Percentiles rank a stretch among this genome's conserved stretches.
phyloP scores from a whole-genome alignment of 2,888 invertebrate genomes.

The Petrophora chlorosata region DNA sequence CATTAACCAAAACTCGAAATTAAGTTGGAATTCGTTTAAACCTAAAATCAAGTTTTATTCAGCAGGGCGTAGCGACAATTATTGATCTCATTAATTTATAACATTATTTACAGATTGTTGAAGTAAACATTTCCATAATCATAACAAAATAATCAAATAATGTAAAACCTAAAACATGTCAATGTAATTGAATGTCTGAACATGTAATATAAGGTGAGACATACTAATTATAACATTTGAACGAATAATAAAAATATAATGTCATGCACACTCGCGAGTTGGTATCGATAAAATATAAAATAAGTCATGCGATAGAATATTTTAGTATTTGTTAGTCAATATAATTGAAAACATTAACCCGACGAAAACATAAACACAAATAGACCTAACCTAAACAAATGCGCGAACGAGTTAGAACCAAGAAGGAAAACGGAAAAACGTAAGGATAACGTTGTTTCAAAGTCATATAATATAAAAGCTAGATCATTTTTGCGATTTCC shows the following conservation, averaged over 20 bases:
- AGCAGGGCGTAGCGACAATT: slow-evolving; percentile 68
- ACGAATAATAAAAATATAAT: slow-evolving; percentile 38
- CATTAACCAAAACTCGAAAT: slow-evolving; percentile 78
- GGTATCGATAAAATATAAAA: slow-evolving; percentile 58
- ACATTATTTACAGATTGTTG: slow-evolving; percentile 65
- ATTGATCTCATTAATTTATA: slow-evolving; percentile 53
- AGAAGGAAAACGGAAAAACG: slow-evolving; percentile 73
- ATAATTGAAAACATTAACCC: slow-evolving; percentile 65
- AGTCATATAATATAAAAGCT: slow-evolving; percentile 66
- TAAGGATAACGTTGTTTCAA: slow-evolving; percentile 45
- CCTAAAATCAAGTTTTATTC: slow-evolving; percentile 78
- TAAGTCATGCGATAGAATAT: slow-evolving; percentile 78
- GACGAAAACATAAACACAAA: slow-evolving; percentile 43
- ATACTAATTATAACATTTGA: slow-evolving; percentile 46
- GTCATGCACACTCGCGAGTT: slow-evolving; percentile 82
- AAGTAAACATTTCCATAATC: slow-evolving; percentile 63
- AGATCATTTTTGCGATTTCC: slow-evolving; percentile 70
- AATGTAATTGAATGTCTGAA: slow-evolving; percentile 60
- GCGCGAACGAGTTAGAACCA: slow-evolving; percentile 58
- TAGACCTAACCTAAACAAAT: slow-evolving; percentile 41
- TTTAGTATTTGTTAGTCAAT: slow-evolving; percentile 82
- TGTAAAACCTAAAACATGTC: slow-evolving; percentile 68
- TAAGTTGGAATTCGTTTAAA: slow-evolving; percentile 55
- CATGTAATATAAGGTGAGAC: slow-evolving; percentile 45
- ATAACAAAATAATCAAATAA: slow-evolving; percentile 50